Conservation (phyloP, 2,888 invertebrate genomes). For the Epinotia ramella region DNA sequence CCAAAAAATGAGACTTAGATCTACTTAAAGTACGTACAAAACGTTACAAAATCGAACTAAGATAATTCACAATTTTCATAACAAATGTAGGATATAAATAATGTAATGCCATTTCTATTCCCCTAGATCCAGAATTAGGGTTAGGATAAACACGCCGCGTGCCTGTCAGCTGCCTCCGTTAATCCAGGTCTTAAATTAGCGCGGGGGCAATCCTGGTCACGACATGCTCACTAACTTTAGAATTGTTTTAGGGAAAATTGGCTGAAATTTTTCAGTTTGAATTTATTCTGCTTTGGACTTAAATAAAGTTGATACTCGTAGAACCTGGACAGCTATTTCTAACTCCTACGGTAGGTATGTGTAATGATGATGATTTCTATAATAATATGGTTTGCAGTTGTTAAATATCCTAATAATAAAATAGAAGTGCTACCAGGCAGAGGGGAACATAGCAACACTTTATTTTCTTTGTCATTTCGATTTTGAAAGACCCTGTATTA, state of each 20-base stretch:
- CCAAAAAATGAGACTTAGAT: too few species aligned
- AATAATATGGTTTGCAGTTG: too few species aligned
- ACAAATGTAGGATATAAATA: too few species aligned
- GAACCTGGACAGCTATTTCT: background rate
- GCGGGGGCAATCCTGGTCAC: constrained; percentile 69
- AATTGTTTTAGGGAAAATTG: constrained; percentile 2
- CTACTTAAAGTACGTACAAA: too few species aligned
- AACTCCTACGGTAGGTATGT: background rate
- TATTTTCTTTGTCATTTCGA: too few species aligned
- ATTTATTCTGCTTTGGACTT: constrained; percentile 3
- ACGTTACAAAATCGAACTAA: too few species aligned
- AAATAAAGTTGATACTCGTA: background rate
- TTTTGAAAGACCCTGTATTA: too few species aligned
- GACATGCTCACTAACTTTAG: constrained; percentile 51
- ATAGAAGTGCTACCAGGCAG: too few species aligned
- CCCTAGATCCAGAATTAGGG: constrained; percentile 45
- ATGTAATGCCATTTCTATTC: constrained; percentile 3
- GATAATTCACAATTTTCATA: too few species aligned
- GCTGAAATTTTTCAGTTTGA: background rate
- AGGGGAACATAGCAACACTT: too few species aligned
- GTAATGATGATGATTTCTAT: background rate
- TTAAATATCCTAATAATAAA: too few species aligned
- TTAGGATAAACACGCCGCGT: constrained; percentile 71
- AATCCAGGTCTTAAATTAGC: constrained; percentile 78
- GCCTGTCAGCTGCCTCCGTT: constrained; percentile 74